Evolutionary conservation across 1,140 invertebrate genomes (phyloP).

Genomic region (Carposina sasakii): DNA sequence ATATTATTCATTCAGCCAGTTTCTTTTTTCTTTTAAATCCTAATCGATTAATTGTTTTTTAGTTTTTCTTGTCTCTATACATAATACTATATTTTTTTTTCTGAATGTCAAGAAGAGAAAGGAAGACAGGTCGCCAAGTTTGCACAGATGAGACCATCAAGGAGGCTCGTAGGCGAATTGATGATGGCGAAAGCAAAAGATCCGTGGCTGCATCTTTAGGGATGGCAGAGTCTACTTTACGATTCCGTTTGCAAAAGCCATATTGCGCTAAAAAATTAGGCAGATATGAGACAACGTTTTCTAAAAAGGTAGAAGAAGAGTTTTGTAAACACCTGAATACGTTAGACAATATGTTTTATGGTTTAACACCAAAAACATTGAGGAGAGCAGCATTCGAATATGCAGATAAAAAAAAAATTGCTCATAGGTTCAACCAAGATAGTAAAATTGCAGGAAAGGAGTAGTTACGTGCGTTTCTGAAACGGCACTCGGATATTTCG

Average conservation of each 20-base stretch:
- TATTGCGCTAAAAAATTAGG: slow-evolving; percentile 9
- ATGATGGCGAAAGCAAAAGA: not conserved
- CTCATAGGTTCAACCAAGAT: slow-evolving; percentile 14
- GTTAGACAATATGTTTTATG: slow-evolving; percentile 10
- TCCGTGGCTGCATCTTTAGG: not conserved
- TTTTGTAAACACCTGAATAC: slow-evolving; percentile 1
- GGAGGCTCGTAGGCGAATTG: not conserved
- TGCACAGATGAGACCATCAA: not conserved
- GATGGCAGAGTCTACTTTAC: not conserved
- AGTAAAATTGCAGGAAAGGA: slow-evolving; percentile 18
- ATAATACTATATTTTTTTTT: too few relatives aligned
- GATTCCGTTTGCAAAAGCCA: not conserved
- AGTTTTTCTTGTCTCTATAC: too few relatives aligned
- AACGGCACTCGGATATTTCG: slow-evolving; percentile 12
- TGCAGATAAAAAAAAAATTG: slow-evolving; percentile 15
- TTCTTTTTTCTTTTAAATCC: too few relatives aligned
- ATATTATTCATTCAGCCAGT: too few relatives aligned
- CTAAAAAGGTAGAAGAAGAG: slow-evolving; percentile 2
- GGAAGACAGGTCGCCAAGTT: too few relatives aligned
- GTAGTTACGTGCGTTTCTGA: slow-evolving; percentile 16
- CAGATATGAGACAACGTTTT: slow-evolving; percentile 13
- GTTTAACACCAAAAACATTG: not conserved
- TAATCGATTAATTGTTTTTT: too few relatives aligned
- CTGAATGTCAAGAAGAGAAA: too few relatives aligned
- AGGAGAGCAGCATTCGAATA: not conserved